A percentile compares a stretch with the other conserved stretches of the same genome.
Conservation (phyloP, 2,113 vertebrate species). For the Polypterus senegalus region DNA sequence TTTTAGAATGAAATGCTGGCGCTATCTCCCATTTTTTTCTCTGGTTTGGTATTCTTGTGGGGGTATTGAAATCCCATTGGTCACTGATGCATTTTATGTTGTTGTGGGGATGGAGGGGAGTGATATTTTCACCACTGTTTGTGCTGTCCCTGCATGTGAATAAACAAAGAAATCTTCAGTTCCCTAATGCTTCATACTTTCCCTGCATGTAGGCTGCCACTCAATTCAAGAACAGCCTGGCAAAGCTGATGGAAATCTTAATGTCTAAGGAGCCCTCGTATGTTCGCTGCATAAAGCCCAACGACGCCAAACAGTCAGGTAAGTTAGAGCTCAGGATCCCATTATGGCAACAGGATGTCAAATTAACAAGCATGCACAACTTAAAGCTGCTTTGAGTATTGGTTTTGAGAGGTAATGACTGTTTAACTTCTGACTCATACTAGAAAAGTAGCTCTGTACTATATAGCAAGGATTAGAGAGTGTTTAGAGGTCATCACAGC, state of each 20-base stretch:
- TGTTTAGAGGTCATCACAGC: no score
- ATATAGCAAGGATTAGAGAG: no score
- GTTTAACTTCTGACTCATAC: no score
- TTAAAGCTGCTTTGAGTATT: no score
- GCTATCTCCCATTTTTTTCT: neutral
- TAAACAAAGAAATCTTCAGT: constrained; percentile 24
- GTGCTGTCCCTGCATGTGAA: constrained; percentile 27
- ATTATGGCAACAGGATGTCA: no score
- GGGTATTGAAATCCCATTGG: constrained; percentile 14
- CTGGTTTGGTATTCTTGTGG: neutral
- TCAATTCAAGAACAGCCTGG: constrained; percentile 89
- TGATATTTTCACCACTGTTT: constrained; percentile 20
- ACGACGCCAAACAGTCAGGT: constrained; percentile 91
- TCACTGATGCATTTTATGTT: constrained; percentile 21
- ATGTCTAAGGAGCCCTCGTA: constrained; percentile 97
- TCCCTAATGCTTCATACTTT: constrained; percentile 15
- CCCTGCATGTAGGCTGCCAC: constrained; percentile 67
- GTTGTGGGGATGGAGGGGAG: constrained; percentile 11
- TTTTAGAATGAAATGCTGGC: no score
- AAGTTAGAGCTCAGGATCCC: constrained; percentile 3
- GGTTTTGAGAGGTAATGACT: no score
- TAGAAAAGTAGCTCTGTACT: no score
- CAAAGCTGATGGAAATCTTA: constrained; percentile 92
- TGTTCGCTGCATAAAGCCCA: constrained; percentile 92
- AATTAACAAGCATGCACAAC: no score